Percentiles rank a stretch among this genome's conserved stretches.
Evolutionary conservation across 2,888 invertebrate genomes (phyloP).

Genomic region (Aelia acuminata): DNA sequence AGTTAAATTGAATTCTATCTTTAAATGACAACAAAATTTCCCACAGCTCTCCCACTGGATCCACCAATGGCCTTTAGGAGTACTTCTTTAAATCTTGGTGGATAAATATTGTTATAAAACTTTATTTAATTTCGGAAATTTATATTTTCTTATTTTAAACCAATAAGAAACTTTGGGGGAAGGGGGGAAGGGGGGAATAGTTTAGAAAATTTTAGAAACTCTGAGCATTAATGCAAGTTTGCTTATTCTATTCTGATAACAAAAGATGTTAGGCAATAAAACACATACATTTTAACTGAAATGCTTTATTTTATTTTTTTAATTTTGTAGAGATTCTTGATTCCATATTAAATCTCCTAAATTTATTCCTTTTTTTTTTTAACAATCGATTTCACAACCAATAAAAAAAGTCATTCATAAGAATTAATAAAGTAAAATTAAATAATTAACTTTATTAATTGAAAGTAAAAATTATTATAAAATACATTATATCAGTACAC

Average conservation of each 20-base stretch:
- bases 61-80: too few species aligned
- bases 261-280: neutral
- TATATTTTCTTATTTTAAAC: too few species aligned
- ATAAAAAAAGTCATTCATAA: slow-evolving; percentile 8
- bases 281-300: neutral
- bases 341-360: neutral
- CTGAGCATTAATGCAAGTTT: neutral
- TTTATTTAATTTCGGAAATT: too few species aligned
- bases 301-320: slow-evolving; percentile 34
- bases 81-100: too few species aligned
- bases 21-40: too few species aligned
- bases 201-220: too few species aligned
- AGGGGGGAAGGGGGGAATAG: too few species aligned
- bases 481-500: slow-evolving; percentile 12
- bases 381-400: slow-evolving; percentile 21
- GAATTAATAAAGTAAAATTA: slow-evolving; percentile 24
- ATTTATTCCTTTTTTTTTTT: neutral
- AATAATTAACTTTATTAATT: slow-evolving; percentile 24
- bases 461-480: slow-evolving; percentile 16
- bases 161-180: too few species aligned
- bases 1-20: too few species aligned
- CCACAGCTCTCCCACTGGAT: too few species aligned
- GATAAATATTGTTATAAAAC: too few species aligned
- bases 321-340: slow-evolving; percentile 8
- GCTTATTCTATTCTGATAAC: neutral